Evolutionary conservation across 2,113 vertebrate species (phyloP).

Genomic region (Eulemur macaco): DNA sequence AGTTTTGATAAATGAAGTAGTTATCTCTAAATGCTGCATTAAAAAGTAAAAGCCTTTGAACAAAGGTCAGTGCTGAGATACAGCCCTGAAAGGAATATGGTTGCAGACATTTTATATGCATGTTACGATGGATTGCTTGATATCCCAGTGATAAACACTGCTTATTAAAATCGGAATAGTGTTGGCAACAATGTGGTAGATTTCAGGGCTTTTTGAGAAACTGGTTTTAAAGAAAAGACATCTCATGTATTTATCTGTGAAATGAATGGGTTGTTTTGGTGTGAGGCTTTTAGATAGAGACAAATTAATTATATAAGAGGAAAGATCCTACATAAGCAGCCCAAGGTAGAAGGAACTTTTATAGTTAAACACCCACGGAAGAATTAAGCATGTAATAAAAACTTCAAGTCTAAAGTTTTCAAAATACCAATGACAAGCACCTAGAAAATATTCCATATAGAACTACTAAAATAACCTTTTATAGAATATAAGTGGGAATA

Average conservation of each 20-base stretch:
- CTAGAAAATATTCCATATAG: background rate
- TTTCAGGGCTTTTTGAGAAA: constrained; percentile 18
- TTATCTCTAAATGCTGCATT: constrained; percentile 81
- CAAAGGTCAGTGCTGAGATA: constrained; percentile 74
- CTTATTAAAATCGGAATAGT: constrained; percentile 19
- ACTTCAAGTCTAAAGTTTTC: background rate
- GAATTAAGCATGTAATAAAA: background rate
- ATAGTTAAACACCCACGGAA: background rate
- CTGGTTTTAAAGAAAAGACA: constrained; percentile 41
- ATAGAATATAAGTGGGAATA: background rate
- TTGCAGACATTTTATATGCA: constrained; percentile 48
- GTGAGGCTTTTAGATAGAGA: background rate
- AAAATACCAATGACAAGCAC: background rate
- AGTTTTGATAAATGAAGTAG: constrained; percentile 85
- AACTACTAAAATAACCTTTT: background rate
- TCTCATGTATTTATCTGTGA: constrained; percentile 19
- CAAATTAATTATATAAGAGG: background rate
- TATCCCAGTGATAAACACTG: background rate
- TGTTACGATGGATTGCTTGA: background rate
- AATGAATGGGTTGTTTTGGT: constrained; percentile 20
- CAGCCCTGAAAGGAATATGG: constrained; percentile 54
- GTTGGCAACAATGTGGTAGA: background rate
- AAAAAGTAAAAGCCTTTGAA: constrained; percentile 81
- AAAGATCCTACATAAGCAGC: background rate
- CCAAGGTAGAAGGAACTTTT: constrained; percentile 16